These are phyloP conservation scores for Vollenhovia emeryi DNA, from an alignment of 1,140 invertebrate genomes.

Conservation along the genomic window DNA sequence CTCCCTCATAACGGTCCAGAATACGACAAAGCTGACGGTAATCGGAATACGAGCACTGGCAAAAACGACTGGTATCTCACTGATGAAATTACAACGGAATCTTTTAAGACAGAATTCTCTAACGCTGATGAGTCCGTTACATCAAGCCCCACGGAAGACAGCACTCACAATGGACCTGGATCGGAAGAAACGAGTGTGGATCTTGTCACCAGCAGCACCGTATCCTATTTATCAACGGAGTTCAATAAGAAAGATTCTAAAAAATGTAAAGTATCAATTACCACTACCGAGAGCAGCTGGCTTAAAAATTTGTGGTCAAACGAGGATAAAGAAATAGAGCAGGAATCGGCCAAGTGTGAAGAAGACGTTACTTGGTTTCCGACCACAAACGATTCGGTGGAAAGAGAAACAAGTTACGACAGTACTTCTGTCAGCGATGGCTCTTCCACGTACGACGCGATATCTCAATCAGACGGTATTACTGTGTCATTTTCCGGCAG, in stretches of 20 bases:
- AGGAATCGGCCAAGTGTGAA: slow-evolving; percentile 11
- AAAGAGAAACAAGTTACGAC: not conserved
- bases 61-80: not conserved
- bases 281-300: not conserved
- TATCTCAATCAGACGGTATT: too few species aligned
- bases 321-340: not conserved
- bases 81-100: slow-evolving; percentile 32
- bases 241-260: not conserved
- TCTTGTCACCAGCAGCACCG: not conserved
- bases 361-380: not conserved
- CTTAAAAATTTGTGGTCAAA: not conserved
- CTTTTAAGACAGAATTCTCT: not conserved
- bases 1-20: slow-evolving; percentile 6
- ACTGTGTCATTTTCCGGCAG: not conserved
- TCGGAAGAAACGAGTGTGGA: not conserved
- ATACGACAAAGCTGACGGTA: slow-evolving; percentile 7
- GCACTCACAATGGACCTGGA: not conserved
- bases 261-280: not conserved
- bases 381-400: not conserved
- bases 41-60: not conserved
- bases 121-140: slow-evolving; percentile 1
- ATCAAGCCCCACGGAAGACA: not conserved
- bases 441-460: not conserved
- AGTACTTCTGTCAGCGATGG: not conserved
- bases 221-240: not conserved